Evolutionary conservation across 2,888 invertebrate species (phyloP).

Genomic region (Agrypnus murinus): DNA sequence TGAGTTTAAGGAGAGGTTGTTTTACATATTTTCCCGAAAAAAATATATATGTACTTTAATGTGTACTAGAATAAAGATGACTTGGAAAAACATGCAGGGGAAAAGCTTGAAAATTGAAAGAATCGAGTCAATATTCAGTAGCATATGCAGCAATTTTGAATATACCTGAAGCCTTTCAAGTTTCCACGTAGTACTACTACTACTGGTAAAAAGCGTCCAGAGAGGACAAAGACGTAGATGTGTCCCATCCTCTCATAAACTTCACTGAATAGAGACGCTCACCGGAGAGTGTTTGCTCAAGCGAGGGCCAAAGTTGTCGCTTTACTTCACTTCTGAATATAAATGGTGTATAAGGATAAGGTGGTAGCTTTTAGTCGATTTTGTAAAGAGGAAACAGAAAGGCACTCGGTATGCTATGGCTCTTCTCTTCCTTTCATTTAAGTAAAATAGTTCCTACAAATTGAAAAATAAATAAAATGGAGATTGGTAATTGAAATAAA

Average conservation of each 20-base stretch:
- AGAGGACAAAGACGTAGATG: slow-evolving; percentile 36
- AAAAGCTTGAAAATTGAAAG: too few relatives aligned
- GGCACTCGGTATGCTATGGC: slow-evolving; percentile 12
- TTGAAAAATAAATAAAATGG: too few relatives aligned
- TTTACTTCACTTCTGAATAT: slow-evolving; percentile 46
- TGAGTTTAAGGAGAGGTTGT: too few relatives aligned
- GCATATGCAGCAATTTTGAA: slow-evolving; percentile 35
- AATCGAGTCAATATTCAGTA: slow-evolving; percentile 1
- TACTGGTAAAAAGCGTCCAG: slow-evolving; percentile 10
- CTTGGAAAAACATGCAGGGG: too few relatives aligned
- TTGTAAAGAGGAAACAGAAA: not conserved
- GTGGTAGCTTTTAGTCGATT: slow-evolving; percentile 29
- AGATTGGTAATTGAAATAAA: too few relatives aligned
- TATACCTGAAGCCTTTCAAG: slow-evolving; percentile 14
- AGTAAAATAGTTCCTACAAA: too few relatives aligned
- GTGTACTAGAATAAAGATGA: too few relatives aligned
- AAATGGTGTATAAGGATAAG: slow-evolving; percentile 40
- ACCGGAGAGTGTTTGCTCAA: slow-evolving; percentile 44
- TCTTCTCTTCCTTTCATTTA: too few relatives aligned
- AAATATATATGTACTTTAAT: too few relatives aligned
- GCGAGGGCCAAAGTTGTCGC: slow-evolving; percentile 48
- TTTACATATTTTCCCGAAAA: too few relatives aligned
- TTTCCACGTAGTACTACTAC: too few relatives aligned
- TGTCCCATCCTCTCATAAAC: slow-evolving; percentile 43
- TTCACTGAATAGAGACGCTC: slow-evolving; percentile 46